These are phyloP conservation scores for Operophtera brumata DNA, from an alignment of 2,888 invertebrate genomes.

Conservation along the genomic window DNA sequence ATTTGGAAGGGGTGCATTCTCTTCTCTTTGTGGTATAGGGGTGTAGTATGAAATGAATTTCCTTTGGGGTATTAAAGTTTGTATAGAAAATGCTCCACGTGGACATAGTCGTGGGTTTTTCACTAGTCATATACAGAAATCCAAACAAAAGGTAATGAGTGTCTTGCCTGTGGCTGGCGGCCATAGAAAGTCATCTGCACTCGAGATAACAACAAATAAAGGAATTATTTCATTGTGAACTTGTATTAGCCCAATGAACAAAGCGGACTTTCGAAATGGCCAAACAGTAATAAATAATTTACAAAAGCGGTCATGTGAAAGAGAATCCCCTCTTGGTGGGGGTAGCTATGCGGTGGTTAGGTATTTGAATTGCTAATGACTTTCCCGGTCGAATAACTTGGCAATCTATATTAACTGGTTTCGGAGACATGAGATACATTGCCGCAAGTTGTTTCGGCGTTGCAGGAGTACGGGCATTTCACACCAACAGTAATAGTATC, in stretches of 20 bases:
- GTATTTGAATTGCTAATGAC: slow-evolving; percentile 77
- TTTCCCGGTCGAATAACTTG: slow-evolving; percentile 66
- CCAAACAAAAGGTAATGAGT: neutral
- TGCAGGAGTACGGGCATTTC: slow-evolving; percentile 27
- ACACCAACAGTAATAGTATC: slow-evolving; percentile 19
- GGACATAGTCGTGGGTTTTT: too few species aligned
- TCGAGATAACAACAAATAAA: slow-evolving; percentile 27
- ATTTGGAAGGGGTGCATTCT: too few species aligned
- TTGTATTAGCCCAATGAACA: slow-evolving; percentile 59
- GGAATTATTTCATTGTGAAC: slow-evolving; percentile 52
- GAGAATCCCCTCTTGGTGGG: slow-evolving; percentile 60
- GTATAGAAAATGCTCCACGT: too few species aligned
- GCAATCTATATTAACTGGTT: slow-evolving; percentile 57
- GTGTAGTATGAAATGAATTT: too few species aligned
- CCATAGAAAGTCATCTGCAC: neutral
- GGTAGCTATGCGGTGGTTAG: slow-evolving; percentile 64
- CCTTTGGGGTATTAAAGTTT: too few species aligned
- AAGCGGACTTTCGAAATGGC: slow-evolving; percentile 63
- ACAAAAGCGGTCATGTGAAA: slow-evolving; percentile 74
- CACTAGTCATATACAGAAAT: neutral
- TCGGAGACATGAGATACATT: slow-evolving; percentile 53
- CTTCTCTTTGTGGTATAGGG: too few species aligned
- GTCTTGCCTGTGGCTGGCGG: neutral
- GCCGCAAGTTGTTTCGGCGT: slow-evolving; percentile 43
- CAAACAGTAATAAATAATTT: slow-evolving; percentile 76